Conservation (phyloP, 2,113 vertebrate species). For the Onychostruthus taczanowskii region DNA sequence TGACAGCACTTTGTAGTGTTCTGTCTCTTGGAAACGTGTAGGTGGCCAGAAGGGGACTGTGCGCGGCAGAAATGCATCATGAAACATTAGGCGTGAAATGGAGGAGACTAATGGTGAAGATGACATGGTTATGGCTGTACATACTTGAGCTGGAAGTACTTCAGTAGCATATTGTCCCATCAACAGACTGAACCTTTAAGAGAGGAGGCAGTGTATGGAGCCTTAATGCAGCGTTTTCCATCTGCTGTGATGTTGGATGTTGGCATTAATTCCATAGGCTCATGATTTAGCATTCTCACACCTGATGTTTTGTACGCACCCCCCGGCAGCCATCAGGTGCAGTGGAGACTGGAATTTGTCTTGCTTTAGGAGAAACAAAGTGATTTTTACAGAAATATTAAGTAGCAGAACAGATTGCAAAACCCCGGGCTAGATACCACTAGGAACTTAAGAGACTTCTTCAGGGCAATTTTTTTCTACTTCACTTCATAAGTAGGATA, state of each 20-base stretch:
- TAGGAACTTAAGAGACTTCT: conserved; percentile 60
- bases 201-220: neutral
- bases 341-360: conserved; percentile 67
- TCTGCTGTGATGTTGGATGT: conserved; percentile 43
- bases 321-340: conserved; percentile 57
- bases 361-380: conserved; percentile 74
- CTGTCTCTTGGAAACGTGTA: neutral
- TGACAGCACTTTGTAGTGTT: neutral
- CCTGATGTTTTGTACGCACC: conserved; percentile 54
- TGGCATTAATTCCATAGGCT: conserved; percentile 60
- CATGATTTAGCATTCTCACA: conserved; percentile 57
- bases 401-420: conserved; percentile 73
- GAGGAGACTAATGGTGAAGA: neutral
- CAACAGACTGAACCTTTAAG: conserved; percentile 21
- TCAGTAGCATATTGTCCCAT: neutral
- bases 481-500: conserved; percentile 70
- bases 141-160: neutral
- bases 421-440: conserved; percentile 68
- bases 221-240: conserved; percentile 49
- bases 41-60: neutral
- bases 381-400: conserved; percentile 75
- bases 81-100: neutral
- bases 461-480: conserved; percentile 69
- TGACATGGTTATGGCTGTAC: neutral
- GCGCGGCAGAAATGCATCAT: neutral